phyloP scores from a whole-genome alignment of 1,140 invertebrate genomes.

The Camponotus pennsylvanicus region DNA sequence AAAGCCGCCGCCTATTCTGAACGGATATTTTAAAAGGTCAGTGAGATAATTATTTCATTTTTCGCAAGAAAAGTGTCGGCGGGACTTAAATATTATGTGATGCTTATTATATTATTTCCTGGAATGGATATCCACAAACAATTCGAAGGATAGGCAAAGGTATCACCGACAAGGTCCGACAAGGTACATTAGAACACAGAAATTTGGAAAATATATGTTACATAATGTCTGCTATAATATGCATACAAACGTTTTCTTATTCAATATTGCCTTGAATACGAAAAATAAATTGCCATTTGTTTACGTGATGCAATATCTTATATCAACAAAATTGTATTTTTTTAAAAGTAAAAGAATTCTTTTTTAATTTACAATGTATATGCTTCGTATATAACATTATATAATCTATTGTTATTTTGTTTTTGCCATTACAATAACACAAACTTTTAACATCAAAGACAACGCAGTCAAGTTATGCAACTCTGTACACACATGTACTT shows the following conservation, averaged over 20 bases:
- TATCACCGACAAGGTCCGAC: not conserved
- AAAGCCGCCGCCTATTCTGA: slow-evolving; percentile 34
- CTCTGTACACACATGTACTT: not conserved
- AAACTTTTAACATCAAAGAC: not conserved
- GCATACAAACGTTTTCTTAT: not conserved
- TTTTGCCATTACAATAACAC: not conserved
- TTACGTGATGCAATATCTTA: not conserved
- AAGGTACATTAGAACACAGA: not conserved
- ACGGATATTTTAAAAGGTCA: slow-evolving; percentile 43
- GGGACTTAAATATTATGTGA: slow-evolving; percentile 42
- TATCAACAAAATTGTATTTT: not conserved
- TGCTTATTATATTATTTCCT: not conserved
- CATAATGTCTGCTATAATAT: slow-evolving; percentile 11
- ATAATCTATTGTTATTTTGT: not conserved
- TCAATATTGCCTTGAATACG: not conserved
- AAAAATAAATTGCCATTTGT: not conserved
- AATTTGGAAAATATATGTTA: not conserved
- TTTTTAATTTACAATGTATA: not conserved
- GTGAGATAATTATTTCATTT: slow-evolving; percentile 16
- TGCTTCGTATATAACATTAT: not conserved
- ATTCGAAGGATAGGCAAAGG: not conserved
- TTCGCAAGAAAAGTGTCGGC: slow-evolving; percentile 10
- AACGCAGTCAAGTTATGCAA: not conserved
- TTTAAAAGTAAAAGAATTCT: too few species aligned
- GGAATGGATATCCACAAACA: not conserved